Evolutionary conservation across 2,888 invertebrate genomes (phyloP).

Genomic region (Anoncus sp.): DNA sequence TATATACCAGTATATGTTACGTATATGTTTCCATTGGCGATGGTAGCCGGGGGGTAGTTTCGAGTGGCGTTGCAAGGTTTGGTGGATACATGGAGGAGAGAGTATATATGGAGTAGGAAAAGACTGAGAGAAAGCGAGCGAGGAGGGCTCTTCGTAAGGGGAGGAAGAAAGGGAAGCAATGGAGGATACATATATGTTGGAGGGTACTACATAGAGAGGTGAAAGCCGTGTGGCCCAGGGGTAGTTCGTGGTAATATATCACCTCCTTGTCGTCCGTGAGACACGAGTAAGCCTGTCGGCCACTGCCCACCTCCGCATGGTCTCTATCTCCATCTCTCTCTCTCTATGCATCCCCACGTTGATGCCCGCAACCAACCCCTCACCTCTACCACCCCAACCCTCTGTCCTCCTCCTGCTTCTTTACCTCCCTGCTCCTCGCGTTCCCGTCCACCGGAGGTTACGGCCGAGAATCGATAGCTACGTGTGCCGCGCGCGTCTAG

Average conservation of each 20-base stretch:
- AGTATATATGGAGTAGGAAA: slow-evolving; percentile 21
- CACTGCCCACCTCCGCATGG: slow-evolving; percentile 72
- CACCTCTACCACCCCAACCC: slow-evolving; percentile 34
- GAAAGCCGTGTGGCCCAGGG: slow-evolving; percentile 64
- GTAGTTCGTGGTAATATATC: slow-evolving; percentile 81
- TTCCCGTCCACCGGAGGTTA: slow-evolving; percentile 66
- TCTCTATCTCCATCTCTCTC: slow-evolving; percentile 58
- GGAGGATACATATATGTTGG: slow-evolving; percentile 21
- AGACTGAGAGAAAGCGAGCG: slow-evolving; percentile 27
- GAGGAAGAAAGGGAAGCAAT: slow-evolving; percentile 48
- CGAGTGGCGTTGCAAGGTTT: slow-evolving; percentile 61
- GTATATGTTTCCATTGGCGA: slow-evolving; percentile 56
- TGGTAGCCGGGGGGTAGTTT: slow-evolving; percentile 66
- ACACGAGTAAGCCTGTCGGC: slow-evolving; percentile 80
- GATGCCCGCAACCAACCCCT: slow-evolving; percentile 33
- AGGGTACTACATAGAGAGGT: slow-evolving; percentile 7
- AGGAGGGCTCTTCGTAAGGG: slow-evolving; percentile 47
- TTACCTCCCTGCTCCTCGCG: slow-evolving; percentile 37
- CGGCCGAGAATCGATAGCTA: slow-evolving; percentile 74
- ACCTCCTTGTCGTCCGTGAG: slow-evolving; percentile 81
- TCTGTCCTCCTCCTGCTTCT: slow-evolving; percentile 43
- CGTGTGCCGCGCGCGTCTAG: slow-evolving; percentile 48
- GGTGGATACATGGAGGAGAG: slow-evolving; percentile 35
- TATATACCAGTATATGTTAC: too few species aligned
- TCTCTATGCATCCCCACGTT: slow-evolving; percentile 51